Base-by-base conservation (phyloP, 2,113 vertebrate genomes). In the Epinephelus moara region DNA sequence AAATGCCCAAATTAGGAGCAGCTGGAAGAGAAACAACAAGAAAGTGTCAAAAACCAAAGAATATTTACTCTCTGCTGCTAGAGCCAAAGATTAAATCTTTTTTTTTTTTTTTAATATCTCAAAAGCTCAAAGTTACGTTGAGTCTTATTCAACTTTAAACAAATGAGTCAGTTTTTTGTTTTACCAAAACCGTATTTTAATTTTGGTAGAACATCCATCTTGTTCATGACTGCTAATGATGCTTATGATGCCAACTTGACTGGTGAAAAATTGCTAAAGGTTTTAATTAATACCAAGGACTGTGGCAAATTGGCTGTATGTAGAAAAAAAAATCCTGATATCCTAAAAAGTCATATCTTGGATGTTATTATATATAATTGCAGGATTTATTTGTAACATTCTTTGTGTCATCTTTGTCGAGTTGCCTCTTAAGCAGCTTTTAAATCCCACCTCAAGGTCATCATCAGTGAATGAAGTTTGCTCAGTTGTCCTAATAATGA, bases 41-140 rank as follows among this genome's bases (percentile, higher is more conserved):
- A 30, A 61, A 71, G 68, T 69, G 25, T 69, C 14, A n/a, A 2
- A 72, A 74, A 17, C 2, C 56, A 17, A 74, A 53, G 60, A 62
- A 2, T 59, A 45, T 13, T 45, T 11, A 45, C 9, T 10, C 42
- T 21, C 53, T 7, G 40, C 55, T 60, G 70, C 55, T 72, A 10
- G 8, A 12, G 37, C 33, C 33, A 47, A 14, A 53, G 45, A n/a
- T n/a, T 2, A 57, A 25, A 23, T 37, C 33, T 37, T 37, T 37
- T 37, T 4, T 25, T 4, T n/a, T 47, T 49, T 49, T 15, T 15
- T 15, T 5, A 12, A 63, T 57, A 25, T 59, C 5, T 59, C 4
- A 59, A 9, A 27, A 60, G 14, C n/a, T 37, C 25, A 69, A 69
- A 50, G 1, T 19, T 10, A 50, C 21, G 13, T 30, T 30, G 9